A percentile compares a stretch with the other conserved stretches of the same genome.
phyloP scores from a whole-genome alignment of 2,113 vertebrate genomes.

The Cryptoleucopteryx plumbea region DNA sequence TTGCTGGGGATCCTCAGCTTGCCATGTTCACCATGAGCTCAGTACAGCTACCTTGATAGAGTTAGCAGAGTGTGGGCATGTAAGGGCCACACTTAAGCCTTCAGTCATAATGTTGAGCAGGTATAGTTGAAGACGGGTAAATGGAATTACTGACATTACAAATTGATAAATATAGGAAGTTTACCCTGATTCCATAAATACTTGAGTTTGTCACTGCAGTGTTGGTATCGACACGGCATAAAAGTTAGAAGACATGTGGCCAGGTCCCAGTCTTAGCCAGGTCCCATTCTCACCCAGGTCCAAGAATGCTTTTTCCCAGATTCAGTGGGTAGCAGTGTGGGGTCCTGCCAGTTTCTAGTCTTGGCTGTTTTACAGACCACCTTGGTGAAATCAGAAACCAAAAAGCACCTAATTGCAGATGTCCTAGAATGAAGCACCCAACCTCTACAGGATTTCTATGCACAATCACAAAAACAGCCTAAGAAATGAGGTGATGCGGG shows the following conservation, averaged over 20 bases:
- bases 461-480: not conserved
- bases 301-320: not conserved
- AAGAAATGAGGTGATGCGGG: not conserved
- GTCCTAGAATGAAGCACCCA: not conserved
- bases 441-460: not conserved
- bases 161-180: not conserved
- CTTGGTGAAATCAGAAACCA: not conserved
- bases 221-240: not conserved
- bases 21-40: not conserved
- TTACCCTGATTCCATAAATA: not conserved
- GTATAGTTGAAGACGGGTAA: not conserved
- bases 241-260: not conserved
- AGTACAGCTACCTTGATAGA: not conserved
- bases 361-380: not conserved
- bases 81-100: not conserved
- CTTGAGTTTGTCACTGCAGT: not conserved
- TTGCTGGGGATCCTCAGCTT: not conserved
- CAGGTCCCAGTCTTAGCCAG: too few species aligned
- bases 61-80: not conserved
- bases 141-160: not conserved
- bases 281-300: not conserved
- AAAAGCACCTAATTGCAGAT: not conserved
- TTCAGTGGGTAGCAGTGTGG: not conserved
- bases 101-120: not conserved
- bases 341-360: not conserved